Evolutionary conservation across 2,113 vertebrate genomes (phyloP), one percentile per base, ranked within the genome.

Genomic region (Odobenus rosmarus): DNA sequence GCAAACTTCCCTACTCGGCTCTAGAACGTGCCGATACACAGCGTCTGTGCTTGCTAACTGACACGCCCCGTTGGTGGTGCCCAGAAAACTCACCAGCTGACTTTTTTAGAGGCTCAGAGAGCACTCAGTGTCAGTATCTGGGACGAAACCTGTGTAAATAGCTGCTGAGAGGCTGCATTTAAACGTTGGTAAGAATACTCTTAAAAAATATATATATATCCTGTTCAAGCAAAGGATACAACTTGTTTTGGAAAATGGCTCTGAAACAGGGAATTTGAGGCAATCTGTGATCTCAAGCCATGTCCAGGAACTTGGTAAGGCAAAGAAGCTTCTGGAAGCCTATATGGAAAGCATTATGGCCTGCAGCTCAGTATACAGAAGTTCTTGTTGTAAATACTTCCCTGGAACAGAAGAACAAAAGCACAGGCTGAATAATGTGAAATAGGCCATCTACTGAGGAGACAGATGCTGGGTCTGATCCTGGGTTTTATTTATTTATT

Each of bases 111-210:
- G 67, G 39, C 67, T 88, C 21, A 21, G 46, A 8, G 49, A 86
- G 19, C 53, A 28, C 74, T 95, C 88, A 51, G 57, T 3, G 4
- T 95, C 72, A 85, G 59, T 72, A 64, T 84, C 36, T 3, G 0
- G 39, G 64, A 89, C 69, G 77, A 92, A 94, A 93, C 62, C 49
- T 28, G 8, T 36, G 13, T 24, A 62, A 87, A 93, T 19, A 64
- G 88, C 87, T 95, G 67, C 88, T 49, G 33, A 77, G 95, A 97
- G 88, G 74, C 57, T 93, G 36, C 26, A 26, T 67, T 91, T 74
- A 59, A 91, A 94, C 1, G 3, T 15, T 69, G 69, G 61, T 49
- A 87, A 61, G 90, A 95, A 90, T 42, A 15, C 49, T 46, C 42
- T 46, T 46, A 46, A 18, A 69, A 7, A 16, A 18, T 39, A 67